Conservation (phyloP, 1,140 invertebrate species). For the Bicyclus anynana region DNA sequence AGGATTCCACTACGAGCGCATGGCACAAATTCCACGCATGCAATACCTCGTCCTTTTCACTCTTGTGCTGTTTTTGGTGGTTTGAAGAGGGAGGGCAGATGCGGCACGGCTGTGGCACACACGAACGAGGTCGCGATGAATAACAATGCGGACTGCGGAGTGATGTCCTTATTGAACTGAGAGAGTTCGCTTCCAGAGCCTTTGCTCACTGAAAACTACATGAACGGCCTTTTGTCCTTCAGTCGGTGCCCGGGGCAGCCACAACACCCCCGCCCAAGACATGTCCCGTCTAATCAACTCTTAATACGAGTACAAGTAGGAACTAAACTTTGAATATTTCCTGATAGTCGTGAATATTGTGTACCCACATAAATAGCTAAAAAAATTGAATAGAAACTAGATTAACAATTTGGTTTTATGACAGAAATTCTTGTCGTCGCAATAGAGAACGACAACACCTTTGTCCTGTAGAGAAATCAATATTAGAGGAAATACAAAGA, state of each 20-base stretch:
- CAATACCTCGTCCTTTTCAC: constrained; percentile 29
- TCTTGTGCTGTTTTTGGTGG: background rate
- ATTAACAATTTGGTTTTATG: too few species aligned
- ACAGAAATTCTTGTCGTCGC: too few species aligned
- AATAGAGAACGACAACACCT: too few species aligned
- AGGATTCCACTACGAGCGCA: constrained; percentile 50
- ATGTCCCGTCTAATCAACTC: too few species aligned
- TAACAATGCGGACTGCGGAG: constrained; percentile 73
- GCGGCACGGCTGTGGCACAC: constrained; percentile 64
- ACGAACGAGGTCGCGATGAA: constrained; percentile 71
- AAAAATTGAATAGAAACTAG: too few species aligned
- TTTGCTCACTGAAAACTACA: background rate
- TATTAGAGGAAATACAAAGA: too few species aligned
- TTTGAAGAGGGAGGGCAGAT: constrained; percentile 45
- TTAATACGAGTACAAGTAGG: too few species aligned
- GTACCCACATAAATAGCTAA: too few species aligned
- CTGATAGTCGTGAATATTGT: too few species aligned
- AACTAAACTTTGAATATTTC: too few species aligned
- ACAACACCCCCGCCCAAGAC: background rate
- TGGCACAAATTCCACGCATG: constrained; percentile 61
- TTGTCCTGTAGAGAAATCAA: too few species aligned
- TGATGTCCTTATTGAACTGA: constrained; percentile 52
- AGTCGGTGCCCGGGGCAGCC: background rate
- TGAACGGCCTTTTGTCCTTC: background rate
- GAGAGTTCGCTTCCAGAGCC: constrained; percentile 1